Evolutionary conservation across 1,140 invertebrate genomes (phyloP).

Genomic region (Aphaenogaster rudis): DNA sequence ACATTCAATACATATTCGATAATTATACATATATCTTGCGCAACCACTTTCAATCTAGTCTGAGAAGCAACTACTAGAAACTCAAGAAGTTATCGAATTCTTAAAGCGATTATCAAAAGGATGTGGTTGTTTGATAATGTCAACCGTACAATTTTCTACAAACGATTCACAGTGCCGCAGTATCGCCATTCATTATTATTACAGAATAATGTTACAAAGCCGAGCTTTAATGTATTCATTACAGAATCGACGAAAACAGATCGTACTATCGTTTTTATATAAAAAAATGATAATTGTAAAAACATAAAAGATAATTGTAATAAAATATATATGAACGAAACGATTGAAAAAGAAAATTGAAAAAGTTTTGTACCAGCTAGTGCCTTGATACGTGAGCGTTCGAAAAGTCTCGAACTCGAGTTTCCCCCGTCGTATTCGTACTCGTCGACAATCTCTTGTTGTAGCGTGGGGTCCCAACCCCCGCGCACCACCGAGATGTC

Average conservation of each 20-base stretch:
- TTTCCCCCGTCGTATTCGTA: conserved; percentile 99
- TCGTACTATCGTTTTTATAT: neutral
- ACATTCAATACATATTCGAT: neutral
- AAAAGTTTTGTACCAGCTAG: conserved; percentile 92
- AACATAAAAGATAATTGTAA: neutral
- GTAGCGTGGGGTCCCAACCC: conserved; percentile 95
- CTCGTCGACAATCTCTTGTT: conserved; percentile 96
- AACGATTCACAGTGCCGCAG: neutral
- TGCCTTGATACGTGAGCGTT: conserved; percentile 99
- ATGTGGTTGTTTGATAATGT: conserved; percentile 49
- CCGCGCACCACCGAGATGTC: conserved; percentile 97
- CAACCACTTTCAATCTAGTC: conserved; percentile 21
- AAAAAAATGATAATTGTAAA: neutral
- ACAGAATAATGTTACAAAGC: neutral
- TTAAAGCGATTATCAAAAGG: conserved; percentile 45
- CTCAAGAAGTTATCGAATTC: conserved; percentile 34
- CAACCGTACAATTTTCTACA: neutral
- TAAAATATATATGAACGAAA: neutral
- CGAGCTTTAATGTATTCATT: neutral
- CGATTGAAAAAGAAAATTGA: neutral
- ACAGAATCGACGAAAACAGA: neutral
- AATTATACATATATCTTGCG: neutral
- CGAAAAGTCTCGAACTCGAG: conserved; percentile 99
- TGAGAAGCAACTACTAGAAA: conserved; percentile 28
- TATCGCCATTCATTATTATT: conserved; percentile 2